A percentile compares a stretch with the other conserved stretches of the same genome.
Evolutionary conservation across 2,888 invertebrate genomes (phyloP).

Genomic region (Cremastinae sp.): DNA sequence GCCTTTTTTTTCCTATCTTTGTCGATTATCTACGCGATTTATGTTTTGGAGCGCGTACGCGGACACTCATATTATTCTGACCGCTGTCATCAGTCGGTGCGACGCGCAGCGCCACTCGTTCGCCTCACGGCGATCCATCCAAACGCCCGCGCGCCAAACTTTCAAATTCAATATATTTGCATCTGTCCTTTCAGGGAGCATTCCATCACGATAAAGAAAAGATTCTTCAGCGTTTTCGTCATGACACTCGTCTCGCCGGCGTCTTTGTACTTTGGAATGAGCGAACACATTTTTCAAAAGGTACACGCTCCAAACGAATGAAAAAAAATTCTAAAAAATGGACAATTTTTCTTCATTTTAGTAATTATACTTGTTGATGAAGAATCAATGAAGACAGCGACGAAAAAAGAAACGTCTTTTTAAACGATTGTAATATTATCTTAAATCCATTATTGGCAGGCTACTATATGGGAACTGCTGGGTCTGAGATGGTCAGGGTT

Average conservation of each 20-base stretch:
- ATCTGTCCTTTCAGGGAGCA: conserved; percentile 93
- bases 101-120: conserved; percentile 41
- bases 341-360: no score
- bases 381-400: no score
- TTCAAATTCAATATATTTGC: conserved; percentile 14
- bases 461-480: conserved; percentile 86
- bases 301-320: conserved; percentile 72
- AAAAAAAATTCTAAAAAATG: not conserved
- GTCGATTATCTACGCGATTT: conserved; percentile 12
- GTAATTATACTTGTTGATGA: no score
- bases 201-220: conserved; percentile 91
- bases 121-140: not conserved
- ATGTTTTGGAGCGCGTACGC: conserved; percentile 6
- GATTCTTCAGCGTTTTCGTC: conserved; percentile 92
- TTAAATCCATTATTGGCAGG: conserved; percentile 81
- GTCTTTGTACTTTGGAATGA: conserved; percentile 88
- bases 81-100: conserved; percentile 6
- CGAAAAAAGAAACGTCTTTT: no score
- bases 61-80: no score
- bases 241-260: conserved; percentile 91
- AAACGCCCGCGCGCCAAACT: not conserved
- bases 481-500: conserved; percentile 90
- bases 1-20: not conserved
- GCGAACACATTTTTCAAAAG: conserved; percentile 84
- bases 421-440: no score